phyloP scores from a whole-genome alignment of 1,140 invertebrate genomes.

The Calycopis cecrops region DNA sequence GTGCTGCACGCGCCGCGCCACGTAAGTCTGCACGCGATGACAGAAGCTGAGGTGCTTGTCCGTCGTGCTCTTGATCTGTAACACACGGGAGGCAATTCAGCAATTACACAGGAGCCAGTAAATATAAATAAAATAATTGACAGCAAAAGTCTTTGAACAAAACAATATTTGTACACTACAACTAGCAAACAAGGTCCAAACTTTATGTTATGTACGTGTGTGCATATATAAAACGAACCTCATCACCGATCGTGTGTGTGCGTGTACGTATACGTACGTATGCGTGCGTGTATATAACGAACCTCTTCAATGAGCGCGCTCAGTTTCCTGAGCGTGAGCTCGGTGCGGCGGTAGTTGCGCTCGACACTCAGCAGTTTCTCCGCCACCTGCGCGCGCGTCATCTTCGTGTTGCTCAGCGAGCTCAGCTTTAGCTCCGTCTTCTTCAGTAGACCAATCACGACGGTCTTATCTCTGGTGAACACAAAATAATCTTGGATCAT shows the following conservation, averaged over 20 bases:
- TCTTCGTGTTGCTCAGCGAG: slow-evolving; percentile 43
- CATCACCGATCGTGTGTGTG: no score
- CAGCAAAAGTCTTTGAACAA: no score
- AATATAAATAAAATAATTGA: no score
- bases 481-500: background rate
- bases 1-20: slow-evolving; percentile 61
- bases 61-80: slow-evolving; percentile 47
- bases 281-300: background rate
- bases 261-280: no score
- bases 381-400: slow-evolving; percentile 43
- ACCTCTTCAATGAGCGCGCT: slow-evolving; percentile 30
- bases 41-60: slow-evolving; percentile 57
- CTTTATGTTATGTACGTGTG: no score
- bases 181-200: no score
- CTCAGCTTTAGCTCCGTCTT: slow-evolving; percentile 50
- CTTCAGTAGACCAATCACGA: slow-evolving; percentile 45
- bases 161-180: no score
- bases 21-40: slow-evolving; percentile 54
- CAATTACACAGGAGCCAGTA: no score
- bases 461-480: slow-evolving; percentile 34
- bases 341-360: slow-evolving; percentile 36
- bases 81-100: slow-evolving; percentile 13
- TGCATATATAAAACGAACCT: no score
- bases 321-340: slow-evolving; percentile 32
- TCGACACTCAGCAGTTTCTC: slow-evolving; percentile 37